phyloP scores from a whole-genome alignment of 1,140 invertebrate genomes.

The Drosophila aff. region DNA sequence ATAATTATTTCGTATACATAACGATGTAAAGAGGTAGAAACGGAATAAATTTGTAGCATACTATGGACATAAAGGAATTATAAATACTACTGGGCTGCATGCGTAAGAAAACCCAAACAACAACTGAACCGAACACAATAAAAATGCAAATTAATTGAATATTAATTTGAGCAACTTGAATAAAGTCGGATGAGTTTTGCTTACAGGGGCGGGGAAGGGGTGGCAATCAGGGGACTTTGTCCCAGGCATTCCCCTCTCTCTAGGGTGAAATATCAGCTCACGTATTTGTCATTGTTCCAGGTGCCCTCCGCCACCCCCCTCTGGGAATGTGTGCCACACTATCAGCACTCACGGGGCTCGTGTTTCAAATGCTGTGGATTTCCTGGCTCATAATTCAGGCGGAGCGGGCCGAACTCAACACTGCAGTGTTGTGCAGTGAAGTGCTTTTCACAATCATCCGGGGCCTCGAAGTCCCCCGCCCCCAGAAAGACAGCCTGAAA shows the following conservation, averaged over 20 bases:
- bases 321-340: slow-evolving; percentile 32
- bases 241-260: slow-evolving; percentile 34
- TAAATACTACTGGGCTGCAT: slow-evolving; percentile 68
- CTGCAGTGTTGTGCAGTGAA: slow-evolving; percentile 41
- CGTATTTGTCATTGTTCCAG: slow-evolving; percentile 57
- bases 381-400: slow-evolving; percentile 38
- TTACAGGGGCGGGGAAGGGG: not conserved
- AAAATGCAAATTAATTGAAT: slow-evolving; percentile 78
- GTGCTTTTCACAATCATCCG: slow-evolving; percentile 67
- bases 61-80: slow-evolving; percentile 49
- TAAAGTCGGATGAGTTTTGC: slow-evolving; percentile 27
- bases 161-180: slow-evolving; percentile 75
- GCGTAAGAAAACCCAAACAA: slow-evolving; percentile 56
- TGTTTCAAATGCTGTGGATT: slow-evolving; percentile 60
- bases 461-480: slow-evolving; percentile 2
- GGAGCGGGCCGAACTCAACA: slow-evolving; percentile 27
- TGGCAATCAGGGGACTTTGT: slow-evolving; percentile 8
- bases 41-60: slow-evolving; percentile 71
- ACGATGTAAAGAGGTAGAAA: slow-evolving; percentile 61
- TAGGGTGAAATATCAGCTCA: slow-evolving; percentile 46
- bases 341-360: slow-evolving; percentile 75
- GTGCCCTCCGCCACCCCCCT: not conserved
- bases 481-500: not conserved
- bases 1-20: slow-evolving; percentile 41
- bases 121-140: slow-evolving; percentile 54